Conservation (phyloP, 2,113 vertebrate genomes). For the Pogonocichla stellata region DNA sequence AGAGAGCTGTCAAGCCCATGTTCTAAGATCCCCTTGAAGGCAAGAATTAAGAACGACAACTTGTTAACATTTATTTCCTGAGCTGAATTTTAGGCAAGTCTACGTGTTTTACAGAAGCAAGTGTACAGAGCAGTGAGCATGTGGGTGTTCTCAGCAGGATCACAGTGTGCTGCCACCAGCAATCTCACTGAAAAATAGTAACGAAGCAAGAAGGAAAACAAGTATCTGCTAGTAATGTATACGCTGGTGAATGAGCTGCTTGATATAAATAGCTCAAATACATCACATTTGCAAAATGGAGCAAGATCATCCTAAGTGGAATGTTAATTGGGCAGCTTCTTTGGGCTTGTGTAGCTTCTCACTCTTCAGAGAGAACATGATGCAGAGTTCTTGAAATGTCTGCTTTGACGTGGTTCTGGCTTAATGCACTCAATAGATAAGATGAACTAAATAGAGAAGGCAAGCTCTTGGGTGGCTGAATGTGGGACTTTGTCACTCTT, state of each 20-base stretch:
- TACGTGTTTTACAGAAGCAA: neutral
- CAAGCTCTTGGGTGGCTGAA: neutral
- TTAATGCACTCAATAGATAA: neutral
- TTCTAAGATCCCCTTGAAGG: neutral
- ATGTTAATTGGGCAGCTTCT: neutral
- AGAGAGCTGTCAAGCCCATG: neutral
- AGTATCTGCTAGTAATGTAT: neutral
- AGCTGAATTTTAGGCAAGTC: neutral
- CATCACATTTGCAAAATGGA: neutral
- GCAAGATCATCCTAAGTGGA: neutral
- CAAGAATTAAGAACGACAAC: neutral
- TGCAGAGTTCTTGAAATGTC: neutral
- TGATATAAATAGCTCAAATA: neutral
- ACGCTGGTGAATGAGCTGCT: neutral
- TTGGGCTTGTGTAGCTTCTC: neutral
- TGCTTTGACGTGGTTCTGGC: neutral
- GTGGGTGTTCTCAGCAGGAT: constrained; percentile 13
- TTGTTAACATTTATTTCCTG: neutral
- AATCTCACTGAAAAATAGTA: neutral
- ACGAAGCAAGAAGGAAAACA: neutral
- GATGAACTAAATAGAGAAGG: neutral
- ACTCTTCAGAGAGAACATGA: neutral
- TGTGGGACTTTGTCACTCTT: rapidly evolving
- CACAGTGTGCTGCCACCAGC: neutral
- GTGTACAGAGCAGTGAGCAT: neutral